phyloP scores from a whole-genome alignment of 1,140 invertebrate species.

The Stegodyphus dumicola region DNA sequence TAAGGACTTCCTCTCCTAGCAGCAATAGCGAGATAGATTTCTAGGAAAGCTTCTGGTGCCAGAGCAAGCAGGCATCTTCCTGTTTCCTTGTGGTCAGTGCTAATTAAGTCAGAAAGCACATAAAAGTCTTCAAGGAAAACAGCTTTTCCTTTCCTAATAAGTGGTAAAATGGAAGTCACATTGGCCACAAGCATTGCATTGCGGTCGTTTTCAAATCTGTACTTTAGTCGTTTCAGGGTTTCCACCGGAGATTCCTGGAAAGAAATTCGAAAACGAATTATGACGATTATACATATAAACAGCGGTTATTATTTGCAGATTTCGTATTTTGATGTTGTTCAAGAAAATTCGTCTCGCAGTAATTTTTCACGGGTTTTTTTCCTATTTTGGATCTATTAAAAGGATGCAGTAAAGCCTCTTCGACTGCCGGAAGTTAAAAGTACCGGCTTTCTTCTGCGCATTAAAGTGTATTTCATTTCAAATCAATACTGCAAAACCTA shows the following conservation, averaged over 20 bases:
- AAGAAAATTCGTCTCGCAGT: neutral
- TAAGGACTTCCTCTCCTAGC: slow-evolving; percentile 54
- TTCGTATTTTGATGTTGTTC: neutral
- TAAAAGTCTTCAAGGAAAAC: slow-evolving; percentile 32
- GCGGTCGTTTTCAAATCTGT: neutral
- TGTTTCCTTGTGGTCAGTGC: slow-evolving; percentile 8
- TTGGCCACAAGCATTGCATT: slow-evolving; percentile 8
- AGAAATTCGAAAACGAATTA: neutral
- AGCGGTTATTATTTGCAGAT: neutral
- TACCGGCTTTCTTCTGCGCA: too few relatives aligned
- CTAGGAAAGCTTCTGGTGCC: slow-evolving; percentile 11
- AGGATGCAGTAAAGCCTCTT: too few relatives aligned
- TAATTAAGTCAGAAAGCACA: slow-evolving; percentile 27
- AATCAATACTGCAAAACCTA: too few relatives aligned
- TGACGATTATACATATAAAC: neutral
- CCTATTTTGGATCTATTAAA: too few relatives aligned
- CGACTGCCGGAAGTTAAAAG: too few relatives aligned
- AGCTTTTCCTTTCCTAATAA: slow-evolving; percentile 6
- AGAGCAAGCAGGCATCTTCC: slow-evolving; percentile 28
- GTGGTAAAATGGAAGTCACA: neutral
- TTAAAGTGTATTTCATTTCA: too few relatives aligned
- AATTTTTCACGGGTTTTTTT: too few relatives aligned
- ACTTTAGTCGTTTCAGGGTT: neutral
- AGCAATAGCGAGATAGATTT: slow-evolving; percentile 44
- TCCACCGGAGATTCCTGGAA: slow-evolving; percentile 40